These are phyloP conservation scores for Hartigia nigra DNA, from an alignment of 2,888 invertebrate species.

Conservation along the genomic window DNA sequence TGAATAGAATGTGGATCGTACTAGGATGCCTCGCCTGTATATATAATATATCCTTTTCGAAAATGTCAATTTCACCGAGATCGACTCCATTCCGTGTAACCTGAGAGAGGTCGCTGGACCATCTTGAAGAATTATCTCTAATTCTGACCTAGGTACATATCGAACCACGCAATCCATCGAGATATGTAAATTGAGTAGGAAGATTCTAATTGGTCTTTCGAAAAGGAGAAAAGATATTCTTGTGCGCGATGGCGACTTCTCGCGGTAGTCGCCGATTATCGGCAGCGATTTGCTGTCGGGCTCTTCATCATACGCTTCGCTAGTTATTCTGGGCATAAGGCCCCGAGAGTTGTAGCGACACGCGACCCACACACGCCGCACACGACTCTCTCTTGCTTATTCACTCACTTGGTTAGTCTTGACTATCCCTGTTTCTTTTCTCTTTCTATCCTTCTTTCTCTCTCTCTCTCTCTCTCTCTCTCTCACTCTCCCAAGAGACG, in stretches of 20 bases:
- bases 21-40: not conserved
- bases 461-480: constrained; percentile 17
- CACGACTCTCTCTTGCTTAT: constrained; percentile 39
- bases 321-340: constrained; percentile 45
- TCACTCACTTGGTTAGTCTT: constrained; percentile 5
- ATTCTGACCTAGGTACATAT: not conserved
- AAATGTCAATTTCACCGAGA: not conserved
- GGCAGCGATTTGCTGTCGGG: constrained; percentile 44
- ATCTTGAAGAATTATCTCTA: not conserved
- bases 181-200: not conserved
- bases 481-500: constrained; percentile 33
- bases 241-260: not conserved
- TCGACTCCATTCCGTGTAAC: not conserved
- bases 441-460: constrained; percentile 15
- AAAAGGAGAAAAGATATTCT: not conserved
- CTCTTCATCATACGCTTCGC: constrained; percentile 56
- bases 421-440: constrained; percentile 12
- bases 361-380: constrained; percentile 57
- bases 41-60: not conserved
- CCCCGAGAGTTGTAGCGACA: constrained; percentile 43
- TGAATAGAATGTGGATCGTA: not conserved
- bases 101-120: not conserved
- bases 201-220: not conserved
- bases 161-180: not conserved
- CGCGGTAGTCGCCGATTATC: constrained; percentile 17